phyloP scores from a whole-genome alignment of 2,888 invertebrate species.

The Troides oblongomaculatus region DNA sequence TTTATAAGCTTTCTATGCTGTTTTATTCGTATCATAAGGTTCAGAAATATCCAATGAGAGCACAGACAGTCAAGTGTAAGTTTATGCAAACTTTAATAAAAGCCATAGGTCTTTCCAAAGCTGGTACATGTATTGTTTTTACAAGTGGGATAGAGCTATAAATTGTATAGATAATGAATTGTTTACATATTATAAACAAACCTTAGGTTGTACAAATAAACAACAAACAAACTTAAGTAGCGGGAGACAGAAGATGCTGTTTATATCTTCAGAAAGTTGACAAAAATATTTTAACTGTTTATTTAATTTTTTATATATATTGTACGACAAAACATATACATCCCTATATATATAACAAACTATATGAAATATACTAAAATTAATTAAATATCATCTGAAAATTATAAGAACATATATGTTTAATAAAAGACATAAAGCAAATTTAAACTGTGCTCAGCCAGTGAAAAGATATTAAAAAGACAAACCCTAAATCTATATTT shows the following conservation, averaged over 20 bases:
- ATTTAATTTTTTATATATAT: too few species aligned
- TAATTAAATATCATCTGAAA: too few species aligned
- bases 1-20: constrained; percentile 21
- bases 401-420: too few species aligned
- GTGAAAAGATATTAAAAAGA: too few species aligned
- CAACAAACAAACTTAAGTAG: neutral
- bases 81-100: neutral
- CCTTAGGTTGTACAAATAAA: neutral
- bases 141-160: neutral
- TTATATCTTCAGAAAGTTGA: neutral
- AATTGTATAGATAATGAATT: neutral
- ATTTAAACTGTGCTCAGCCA: too few species aligned
- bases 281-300: neutral
- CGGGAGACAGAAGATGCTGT: neutral
- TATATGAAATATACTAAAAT: too few species aligned
- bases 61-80: too few species aligned
- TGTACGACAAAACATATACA: too few species aligned
- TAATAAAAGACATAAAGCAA: too few species aligned
- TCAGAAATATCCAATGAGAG: too few species aligned
- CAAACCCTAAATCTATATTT: too few species aligned
- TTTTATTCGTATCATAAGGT: constrained; percentile 6
- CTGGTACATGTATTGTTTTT: neutral
- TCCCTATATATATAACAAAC: too few species aligned
- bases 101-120: neutral
- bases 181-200: neutral